Base-by-base conservation (phyloP, 2,888 invertebrate species). In the Drosophila ustulata region DNA sequence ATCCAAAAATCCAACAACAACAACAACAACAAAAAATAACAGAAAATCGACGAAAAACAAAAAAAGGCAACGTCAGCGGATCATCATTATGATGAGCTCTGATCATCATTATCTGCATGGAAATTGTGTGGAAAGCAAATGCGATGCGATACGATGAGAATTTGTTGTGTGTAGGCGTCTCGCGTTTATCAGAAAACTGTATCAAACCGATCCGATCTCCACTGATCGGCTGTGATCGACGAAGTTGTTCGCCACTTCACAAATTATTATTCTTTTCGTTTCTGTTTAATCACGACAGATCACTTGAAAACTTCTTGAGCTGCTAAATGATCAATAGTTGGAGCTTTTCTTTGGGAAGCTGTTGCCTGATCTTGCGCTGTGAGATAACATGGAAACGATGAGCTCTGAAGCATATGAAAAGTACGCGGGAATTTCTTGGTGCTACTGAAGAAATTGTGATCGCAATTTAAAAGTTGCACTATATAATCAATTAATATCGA, bases 1-100 rank as follows among this genome's bases (percentile, higher is more conserved):
- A 75, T 72, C 26, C 9, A 37, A 57, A 18, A 18, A 18, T 18
- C 18, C 18, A 18, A 18, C 18, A 18, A 18, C 18, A 18, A 18
- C 18, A 18, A 18, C 18, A 18, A 18, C 13, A 13, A 41, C 3
- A 41, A 18, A 2, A 18, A 41, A 41, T 11, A 39, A n/a, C 9
- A n/a, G 6, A 45, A 25, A 45, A 45, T 13, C 43, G 43, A 23
- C 18, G 7, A 43, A 23, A 25, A 45, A 23, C 13, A 43, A 11
- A 11, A 28, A 53, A 30, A 30, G 37, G 84, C 84, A 65, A 71
- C 84, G 82, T 87, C 83, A 83, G 83, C 87, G 71, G 47, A 66
- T 53, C 58, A 72, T 76, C 58, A 52, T 57, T 11, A 51, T 52
- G 43, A 46, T 56, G 32, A 61, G 13, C 18, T 9, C 28, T 56